Conservation (phyloP, 2,113 vertebrate genomes). For the Microcebus griseorufus region DNA sequence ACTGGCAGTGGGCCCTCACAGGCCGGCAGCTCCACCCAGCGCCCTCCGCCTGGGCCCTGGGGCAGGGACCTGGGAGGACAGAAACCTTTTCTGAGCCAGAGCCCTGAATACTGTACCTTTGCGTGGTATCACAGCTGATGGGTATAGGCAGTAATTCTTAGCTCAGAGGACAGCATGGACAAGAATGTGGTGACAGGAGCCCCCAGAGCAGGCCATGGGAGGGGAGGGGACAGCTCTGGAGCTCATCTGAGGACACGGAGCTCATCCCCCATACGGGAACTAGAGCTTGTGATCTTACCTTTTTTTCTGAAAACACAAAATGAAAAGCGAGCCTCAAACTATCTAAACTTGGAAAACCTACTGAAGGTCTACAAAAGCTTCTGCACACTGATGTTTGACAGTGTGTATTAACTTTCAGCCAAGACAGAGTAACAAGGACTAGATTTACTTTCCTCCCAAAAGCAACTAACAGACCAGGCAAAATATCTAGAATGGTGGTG, state of each 20-base stretch:
- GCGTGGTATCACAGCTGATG: not conserved
- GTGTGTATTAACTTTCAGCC: not conserved
- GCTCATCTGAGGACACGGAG: not conserved
- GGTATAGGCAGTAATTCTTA: not conserved
- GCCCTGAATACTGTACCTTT: not conserved
- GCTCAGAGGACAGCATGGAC: not conserved
- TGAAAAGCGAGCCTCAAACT: not conserved
- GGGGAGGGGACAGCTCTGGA: not conserved
- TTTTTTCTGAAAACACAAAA: not conserved
- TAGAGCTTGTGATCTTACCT: not conserved
- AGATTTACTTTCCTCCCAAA: not conserved
- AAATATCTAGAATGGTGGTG: not conserved
- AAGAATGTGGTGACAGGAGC: not conserved
- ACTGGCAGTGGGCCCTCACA: not conserved
- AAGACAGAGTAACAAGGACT: not conserved
- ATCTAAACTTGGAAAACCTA: not conserved
- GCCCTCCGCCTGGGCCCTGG: too few species aligned
- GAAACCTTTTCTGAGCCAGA: not conserved
- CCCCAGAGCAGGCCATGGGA: not conserved
- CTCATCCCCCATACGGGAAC: not conserved
- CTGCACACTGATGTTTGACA: not conserved
- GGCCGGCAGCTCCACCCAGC: not conserved
- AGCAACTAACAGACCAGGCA: not conserved
- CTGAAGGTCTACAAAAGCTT: not conserved
- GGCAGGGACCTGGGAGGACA: not conserved